Conservation (phyloP, 2,888 invertebrate species). For the Eustalomyia histrio region DNA sequence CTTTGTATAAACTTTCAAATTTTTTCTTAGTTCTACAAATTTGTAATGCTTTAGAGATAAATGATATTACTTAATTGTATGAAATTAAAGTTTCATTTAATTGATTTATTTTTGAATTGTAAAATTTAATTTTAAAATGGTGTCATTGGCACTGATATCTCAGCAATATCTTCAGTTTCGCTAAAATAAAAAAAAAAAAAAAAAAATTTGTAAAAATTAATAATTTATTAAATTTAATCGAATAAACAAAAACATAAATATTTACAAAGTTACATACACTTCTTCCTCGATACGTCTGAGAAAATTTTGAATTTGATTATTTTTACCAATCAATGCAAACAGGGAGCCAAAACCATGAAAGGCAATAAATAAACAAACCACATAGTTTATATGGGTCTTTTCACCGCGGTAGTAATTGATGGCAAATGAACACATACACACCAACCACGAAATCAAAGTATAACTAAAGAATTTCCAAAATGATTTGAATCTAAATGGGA, state of each 20-base stretch:
- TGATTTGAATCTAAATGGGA: slow-evolving; percentile 68
- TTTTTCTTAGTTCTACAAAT: too few species aligned
- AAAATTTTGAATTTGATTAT: slow-evolving; percentile 73
- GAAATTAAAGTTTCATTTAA: too few species aligned
- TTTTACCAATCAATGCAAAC: slow-evolving; percentile 72
- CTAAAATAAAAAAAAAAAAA: slow-evolving; percentile 39
- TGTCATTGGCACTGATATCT: slow-evolving; percentile 73
- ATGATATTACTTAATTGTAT: too few species aligned
- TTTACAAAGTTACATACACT: slow-evolving; percentile 68
- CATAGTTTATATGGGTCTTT: slow-evolving; percentile 73
- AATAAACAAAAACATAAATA: background rate
- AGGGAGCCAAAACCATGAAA: slow-evolving; percentile 74
- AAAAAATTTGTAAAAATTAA: background rate
- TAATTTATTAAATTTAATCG: background rate
- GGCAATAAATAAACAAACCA: slow-evolving; percentile 71
- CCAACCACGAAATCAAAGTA: slow-evolving; percentile 71
- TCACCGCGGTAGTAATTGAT: slow-evolving; percentile 73
- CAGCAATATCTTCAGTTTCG: slow-evolving; percentile 68
- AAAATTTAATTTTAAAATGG: slow-evolving; percentile 35
- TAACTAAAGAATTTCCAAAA: slow-evolving; percentile 74
- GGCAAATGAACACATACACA: slow-evolving; percentile 71
- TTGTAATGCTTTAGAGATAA: too few species aligned
- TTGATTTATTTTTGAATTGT: too few species aligned
- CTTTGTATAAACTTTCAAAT: too few species aligned
- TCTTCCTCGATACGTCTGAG: slow-evolving; percentile 72